Base-by-base conservation (phyloP, 1,140 invertebrate genomes). In the Eupeodes corollae region DNA sequence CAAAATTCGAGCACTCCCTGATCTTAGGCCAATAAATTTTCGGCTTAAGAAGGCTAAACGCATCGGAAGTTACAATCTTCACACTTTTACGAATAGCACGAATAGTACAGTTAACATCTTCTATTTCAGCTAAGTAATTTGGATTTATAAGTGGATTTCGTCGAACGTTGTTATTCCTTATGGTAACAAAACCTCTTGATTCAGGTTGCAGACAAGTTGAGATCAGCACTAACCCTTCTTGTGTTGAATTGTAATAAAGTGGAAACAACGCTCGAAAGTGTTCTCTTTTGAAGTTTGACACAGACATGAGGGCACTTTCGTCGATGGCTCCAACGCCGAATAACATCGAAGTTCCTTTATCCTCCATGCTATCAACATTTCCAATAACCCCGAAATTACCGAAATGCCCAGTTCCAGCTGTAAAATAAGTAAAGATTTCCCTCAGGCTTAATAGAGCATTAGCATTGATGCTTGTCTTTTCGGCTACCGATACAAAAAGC, bases 171-270 rank as follows among this genome's bases (percentile, higher is more conserved):
- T 55, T 61, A 33, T 74, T 74, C 19, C 55, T 57, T 0, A 88
- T 55, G 1, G 63, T 70, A 2, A 89, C 59, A 8, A 56, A 70
- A 3, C 86, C 86, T 44, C 79, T 71, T 35, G 82, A 85, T 32
- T 70, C 67, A 0, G 86, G 84, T 56, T 83, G 77, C 13, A 77
- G 57, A 51, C 83, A 86, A 6, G 70, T 77, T 1, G 75, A 70
- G 10, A 86, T 62, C 35, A 80, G 73, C 35, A 85, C 68, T 56
- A 85, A 82, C 10, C 83, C 84, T 55, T 86, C 82, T 41, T 77
- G 74, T 5, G 59, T 64, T 0, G 67, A 68, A 54, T 83, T 79
- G 46, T 77, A 68, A 52, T 75, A 70, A 26, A 77, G 76, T 3
- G 82, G 80, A 58, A 84, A 85, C 0, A 79, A 64, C 6, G 75